Base-by-base conservation (phyloP, 2,888 invertebrate genomes). In the Melanophora roralis region DNA sequence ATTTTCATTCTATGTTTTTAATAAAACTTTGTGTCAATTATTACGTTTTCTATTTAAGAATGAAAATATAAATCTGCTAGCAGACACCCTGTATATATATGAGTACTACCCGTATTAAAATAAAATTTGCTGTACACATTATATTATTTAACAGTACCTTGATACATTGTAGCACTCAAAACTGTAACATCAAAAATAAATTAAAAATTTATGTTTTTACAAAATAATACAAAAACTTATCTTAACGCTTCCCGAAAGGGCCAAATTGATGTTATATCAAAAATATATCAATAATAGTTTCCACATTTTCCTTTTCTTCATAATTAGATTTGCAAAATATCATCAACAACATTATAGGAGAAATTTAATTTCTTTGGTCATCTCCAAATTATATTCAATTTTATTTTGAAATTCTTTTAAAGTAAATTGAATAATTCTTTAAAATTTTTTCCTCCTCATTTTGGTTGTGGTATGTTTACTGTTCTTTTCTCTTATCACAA, bases 401-500 rank as follows among this genome's bases (percentile, higher is more conserved):
- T 71, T 64, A 16, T 3, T 64, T 69, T 60, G 32, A 53, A 55
- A 60, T 68, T 45, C 43, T 21, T 71, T 27, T 65, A 72, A 75
- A 40, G 55, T 67, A 75, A 76, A 75, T 72, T 75, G 71, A 76
- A 67, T 78, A 16, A 51, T 74, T 59, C 32, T 21, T 64, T 21
- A 34, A 36, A 32, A 0, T 8, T 43, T 32, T n/a, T 19, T 47
- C n/a, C 12, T 11, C 9, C 34, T 23, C 19, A 23, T 67, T 68
- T 62, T 60, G 32, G 14, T 65, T 32, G n/a, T 45, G 68, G 34
- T 49, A 59, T 72, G 53, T 78, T 71, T 75, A 40, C 59, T 59
- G 65, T 81, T 74, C 62, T 32, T 69, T 60, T 80, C 76, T 80
- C 76, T 80, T 80, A 80, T 80, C 80, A 73, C 57, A 59, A 76